Percentiles rank a stretch among this genome's conserved stretches.
Conservation (phyloP, 2,797 vertebrate species). For the Pseudochirops corinnae region DNA sequence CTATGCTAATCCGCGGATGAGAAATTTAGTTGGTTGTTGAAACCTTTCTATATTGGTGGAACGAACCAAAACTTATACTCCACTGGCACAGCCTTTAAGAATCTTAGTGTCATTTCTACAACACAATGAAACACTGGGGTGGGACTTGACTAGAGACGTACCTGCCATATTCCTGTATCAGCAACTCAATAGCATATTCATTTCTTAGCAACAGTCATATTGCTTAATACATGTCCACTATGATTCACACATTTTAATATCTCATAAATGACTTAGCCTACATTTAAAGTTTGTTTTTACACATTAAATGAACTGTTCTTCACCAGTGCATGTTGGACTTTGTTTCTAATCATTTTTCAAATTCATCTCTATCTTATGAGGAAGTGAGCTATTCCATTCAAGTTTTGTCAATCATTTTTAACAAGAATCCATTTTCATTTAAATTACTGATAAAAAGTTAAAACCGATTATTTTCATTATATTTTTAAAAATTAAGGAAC, state of each 20-base stretch:
- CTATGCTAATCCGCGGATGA: neutral
- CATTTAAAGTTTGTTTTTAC: conserved; percentile 30
- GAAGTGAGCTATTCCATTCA: neutral
- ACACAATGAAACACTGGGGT: neutral
- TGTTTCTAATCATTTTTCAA: conserved; percentile 18
- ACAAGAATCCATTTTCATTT: neutral
- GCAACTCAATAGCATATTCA: neutral
- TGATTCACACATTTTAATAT: neutral
- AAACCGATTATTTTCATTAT: neutral
- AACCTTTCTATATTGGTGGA: neutral
- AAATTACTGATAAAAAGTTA: neutral
- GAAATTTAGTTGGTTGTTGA: neutral
- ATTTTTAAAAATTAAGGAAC: neutral
- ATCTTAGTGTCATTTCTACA: neutral
- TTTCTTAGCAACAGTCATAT: neutral
- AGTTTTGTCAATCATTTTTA: neutral
- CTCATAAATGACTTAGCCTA: neutral
- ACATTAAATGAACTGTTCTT: neutral
- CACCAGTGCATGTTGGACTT: neutral
- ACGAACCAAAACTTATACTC: neutral
- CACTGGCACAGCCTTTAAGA: neutral
- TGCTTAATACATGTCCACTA: neutral
- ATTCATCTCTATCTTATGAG: neutral
- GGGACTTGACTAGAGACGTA: neutral
- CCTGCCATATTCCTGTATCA: neutral